Percentiles rank a stretch among this genome's conserved stretches.
These are phyloP conservation scores for Apodemia zela DNA, from an alignment of 2,888 invertebrate species.

Conservation along the genomic window DNA sequence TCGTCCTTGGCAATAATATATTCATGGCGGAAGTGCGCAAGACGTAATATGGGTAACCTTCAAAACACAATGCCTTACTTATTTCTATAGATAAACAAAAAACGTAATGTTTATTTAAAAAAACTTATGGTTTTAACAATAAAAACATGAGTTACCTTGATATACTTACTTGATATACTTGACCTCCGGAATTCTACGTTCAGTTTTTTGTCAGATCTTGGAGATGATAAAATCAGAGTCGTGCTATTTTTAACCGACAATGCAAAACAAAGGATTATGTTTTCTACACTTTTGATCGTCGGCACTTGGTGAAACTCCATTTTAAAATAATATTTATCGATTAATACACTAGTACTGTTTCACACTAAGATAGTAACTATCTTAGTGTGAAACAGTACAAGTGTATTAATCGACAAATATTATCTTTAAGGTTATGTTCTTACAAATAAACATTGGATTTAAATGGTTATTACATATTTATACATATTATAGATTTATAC, in stretches of 20 bases:
- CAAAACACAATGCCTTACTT: slow-evolving; percentile 56
- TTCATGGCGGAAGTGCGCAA: slow-evolving; percentile 52
- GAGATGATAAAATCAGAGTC: not conserved
- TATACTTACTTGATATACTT: not conserved
- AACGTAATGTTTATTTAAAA: slow-evolving; percentile 35
- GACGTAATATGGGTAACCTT: slow-evolving; percentile 72
- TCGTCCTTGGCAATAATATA: slow-evolving; percentile 3
- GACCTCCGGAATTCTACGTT: slow-evolving; percentile 1
- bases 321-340: too few relatives aligned
- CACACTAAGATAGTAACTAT: too few relatives aligned
- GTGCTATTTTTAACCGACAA: not conserved
- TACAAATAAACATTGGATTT: too few relatives aligned
- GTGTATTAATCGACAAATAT: too few relatives aligned
- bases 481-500: too few relatives aligned
- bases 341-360: too few relatives aligned
- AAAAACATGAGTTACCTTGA: slow-evolving; percentile 5
- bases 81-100: slow-evolving; percentile 55
- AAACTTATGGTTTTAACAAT: not conserved
- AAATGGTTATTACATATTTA: too few relatives aligned
- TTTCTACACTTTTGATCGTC: too few relatives aligned
- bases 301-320: too few relatives aligned
- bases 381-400: too few relatives aligned
- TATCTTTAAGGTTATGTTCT: too few relatives aligned
- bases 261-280: too few relatives aligned
- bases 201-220: not conserved